Percentiles rank a stretch among this genome's conserved stretches.
These are phyloP conservation scores for Hemibagrus guttatus DNA, from an alignment of 2,797 vertebrate genomes.

Conservation along the genomic window DNA sequence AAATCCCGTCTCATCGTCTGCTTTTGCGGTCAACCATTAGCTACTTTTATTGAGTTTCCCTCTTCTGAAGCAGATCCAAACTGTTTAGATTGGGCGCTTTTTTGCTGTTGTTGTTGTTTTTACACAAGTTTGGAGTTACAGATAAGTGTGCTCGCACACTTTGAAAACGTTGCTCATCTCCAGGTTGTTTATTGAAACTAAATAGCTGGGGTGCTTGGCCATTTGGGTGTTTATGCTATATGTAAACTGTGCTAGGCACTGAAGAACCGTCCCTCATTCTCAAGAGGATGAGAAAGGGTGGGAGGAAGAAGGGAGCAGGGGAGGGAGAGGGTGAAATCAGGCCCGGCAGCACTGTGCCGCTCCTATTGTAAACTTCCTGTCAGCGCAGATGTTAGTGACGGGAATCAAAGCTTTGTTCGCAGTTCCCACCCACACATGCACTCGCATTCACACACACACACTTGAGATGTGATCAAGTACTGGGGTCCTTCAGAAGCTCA, in stretches of 20 bases:
- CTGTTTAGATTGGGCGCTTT: not conserved
- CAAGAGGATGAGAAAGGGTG: conserved; percentile 65
- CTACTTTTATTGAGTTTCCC: not conserved
- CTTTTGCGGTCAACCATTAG: conserved; percentile 19
- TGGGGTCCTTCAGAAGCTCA: not conserved
- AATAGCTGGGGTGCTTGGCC: conserved; percentile 65
- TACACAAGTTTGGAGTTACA: not conserved
- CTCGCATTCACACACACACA: conserved; percentile 35
- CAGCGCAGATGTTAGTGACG: conserved; percentile 75
- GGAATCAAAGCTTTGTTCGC: conserved; percentile 70
- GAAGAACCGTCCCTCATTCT: conserved; percentile 62
- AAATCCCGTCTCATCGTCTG: conserved; percentile 38
- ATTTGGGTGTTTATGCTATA: conserved; percentile 72
- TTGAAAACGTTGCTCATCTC: conserved; percentile 30
- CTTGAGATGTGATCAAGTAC: conserved; percentile 2
- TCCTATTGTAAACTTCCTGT: conserved; percentile 78
- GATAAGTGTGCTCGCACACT: not conserved
- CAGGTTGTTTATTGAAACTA: conserved; percentile 62
- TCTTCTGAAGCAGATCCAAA: conserved; percentile 9
- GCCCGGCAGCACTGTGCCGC: conserved; percentile 42
- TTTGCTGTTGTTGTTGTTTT: not conserved
- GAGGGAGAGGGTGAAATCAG: conserved; percentile 15
- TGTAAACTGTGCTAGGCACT: conserved; percentile 73
- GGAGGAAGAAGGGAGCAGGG: conserved; percentile 46
- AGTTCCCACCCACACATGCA: conserved; percentile 66